These are phyloP conservation scores for Ptychochromis oligacanthus DNA, from an alignment of 2,113 vertebrate genomes.

Conservation along the genomic window DNA sequence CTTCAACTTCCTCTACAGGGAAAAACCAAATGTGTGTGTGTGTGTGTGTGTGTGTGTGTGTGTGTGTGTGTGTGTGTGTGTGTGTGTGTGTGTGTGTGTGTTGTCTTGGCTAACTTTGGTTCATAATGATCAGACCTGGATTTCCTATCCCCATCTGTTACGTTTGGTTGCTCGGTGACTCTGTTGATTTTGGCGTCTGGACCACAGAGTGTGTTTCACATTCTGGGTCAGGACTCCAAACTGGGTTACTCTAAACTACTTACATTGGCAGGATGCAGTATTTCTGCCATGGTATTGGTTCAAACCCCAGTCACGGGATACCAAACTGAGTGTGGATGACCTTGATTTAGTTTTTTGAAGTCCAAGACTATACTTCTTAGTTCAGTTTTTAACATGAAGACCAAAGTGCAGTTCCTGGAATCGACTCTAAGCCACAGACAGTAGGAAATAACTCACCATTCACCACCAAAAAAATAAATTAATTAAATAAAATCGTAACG, in stretches of 20 bases:
- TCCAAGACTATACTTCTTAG: background rate
- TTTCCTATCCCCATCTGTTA: constrained; percentile 22
- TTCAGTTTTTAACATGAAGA: too few species aligned
- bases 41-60: background rate
- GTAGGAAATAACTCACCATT: too few species aligned
- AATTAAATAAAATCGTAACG: background rate
- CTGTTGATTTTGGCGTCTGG: constrained; percentile 33
- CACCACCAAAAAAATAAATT: too few species aligned
- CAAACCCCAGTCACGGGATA: background rate
- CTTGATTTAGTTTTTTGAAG: background rate
- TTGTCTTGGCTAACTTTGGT: background rate
- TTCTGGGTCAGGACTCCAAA: constrained; percentile 36
- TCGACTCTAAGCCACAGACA: too few species aligned
- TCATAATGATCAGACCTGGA: constrained; percentile 15
- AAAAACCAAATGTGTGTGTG: background rate
- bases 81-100: background rate
- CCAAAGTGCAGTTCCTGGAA: background rate
- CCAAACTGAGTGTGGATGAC: background rate
- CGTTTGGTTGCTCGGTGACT: constrained; percentile 28
- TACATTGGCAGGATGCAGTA: background rate
- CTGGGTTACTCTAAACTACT: constrained; percentile 19
- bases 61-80: background rate
- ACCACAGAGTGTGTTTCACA: constrained; percentile 2
- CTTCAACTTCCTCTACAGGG: background rate
- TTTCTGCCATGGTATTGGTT: background rate